A percentile compares a stretch with the other conserved stretches of the same genome.
Evolutionary conservation across 2,797 vertebrate genomes (phyloP).

Genomic region (Etheostoma nigrum): DNA sequence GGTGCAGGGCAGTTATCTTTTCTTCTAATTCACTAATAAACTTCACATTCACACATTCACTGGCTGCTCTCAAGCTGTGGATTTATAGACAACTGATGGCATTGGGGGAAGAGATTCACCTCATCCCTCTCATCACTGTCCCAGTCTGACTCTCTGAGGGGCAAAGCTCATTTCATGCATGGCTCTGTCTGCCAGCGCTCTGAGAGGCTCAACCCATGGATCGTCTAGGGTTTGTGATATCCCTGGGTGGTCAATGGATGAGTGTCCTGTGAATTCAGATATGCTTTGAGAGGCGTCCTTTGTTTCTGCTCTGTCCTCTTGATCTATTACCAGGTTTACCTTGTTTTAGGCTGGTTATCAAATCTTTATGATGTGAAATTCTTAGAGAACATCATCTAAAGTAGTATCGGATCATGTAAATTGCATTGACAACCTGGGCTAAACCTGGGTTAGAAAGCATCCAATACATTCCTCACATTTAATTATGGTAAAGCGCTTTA

Average conservation of each 20-base stretch:
- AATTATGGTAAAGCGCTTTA: not conserved
- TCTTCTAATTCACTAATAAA: conserved; percentile 33
- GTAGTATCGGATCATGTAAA: not conserved
- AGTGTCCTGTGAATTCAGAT: not conserved
- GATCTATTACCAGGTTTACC: not conserved
- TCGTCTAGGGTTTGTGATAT: conserved; percentile 24
- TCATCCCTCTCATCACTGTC: conserved; percentile 51
- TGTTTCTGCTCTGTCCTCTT: conserved; percentile 1
- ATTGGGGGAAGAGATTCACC: conserved; percentile 42
- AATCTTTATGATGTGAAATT: not conserved
- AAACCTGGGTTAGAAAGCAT: not conserved
- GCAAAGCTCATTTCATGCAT: conserved; percentile 72
- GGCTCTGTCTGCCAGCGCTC: conserved; percentile 37
- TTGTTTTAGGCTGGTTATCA: not conserved
- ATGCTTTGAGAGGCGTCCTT: not conserved
- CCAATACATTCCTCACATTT: not conserved
- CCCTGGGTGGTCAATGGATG: conserved; percentile 29
- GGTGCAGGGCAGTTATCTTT: conserved; percentile 14
- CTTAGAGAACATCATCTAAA: not conserved
- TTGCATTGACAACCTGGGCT: not conserved
- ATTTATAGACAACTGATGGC: conserved; percentile 68
- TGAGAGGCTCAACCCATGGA: conserved; percentile 31
- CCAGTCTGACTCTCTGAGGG: conserved; percentile 47
- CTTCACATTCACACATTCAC: conserved; percentile 31
- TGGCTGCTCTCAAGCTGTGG: conserved; percentile 40